Evolutionary conservation across 2,797 vertebrate species (phyloP), one percentile per base, ranked within the genome.

Genomic region (Siniperca obscura): DNA sequence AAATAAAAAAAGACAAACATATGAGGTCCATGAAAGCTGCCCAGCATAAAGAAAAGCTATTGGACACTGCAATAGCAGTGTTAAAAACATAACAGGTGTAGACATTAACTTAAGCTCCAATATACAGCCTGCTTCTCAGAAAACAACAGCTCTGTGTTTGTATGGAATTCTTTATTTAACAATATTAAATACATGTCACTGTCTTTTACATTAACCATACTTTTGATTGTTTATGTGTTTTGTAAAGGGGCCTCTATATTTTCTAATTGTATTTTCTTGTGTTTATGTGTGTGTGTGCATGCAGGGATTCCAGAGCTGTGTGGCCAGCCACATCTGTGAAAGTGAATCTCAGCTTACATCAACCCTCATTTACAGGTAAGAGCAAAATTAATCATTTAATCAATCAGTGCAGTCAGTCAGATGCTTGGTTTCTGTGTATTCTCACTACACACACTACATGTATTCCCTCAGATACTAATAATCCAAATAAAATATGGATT

Each of bases 361-460:
- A 53, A 10, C 27, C 6, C 2, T 34, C 36, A 46, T 61, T 67
- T 55, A 50, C 60, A 83, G 89, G 90, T 93, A 90, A 89, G 79
- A 79, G 14, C 53, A 70, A 50, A 52, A 53, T 42, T 0, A 59
- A n/a, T 34, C 64, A 69, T 14, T 53, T 5, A 19, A n/a, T 30
- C 21, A 34, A 7, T 40, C 17, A 73, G 13, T 76, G 25, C 9
- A 52, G 48, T 42, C 8, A 50, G 13, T 44, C 11, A 42, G 5
- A 36, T 60, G 13, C 40, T 57, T 10, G 10, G 16, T 46, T 46
- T 56, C 22, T 0, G 0, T 25, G 0, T 40, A 44, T 30, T 53
- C 22, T 68, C 3, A 25, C 21, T 22, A 21, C 6, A 50, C 46
- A 17, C 48, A 50, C 48, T 50, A 50, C 17, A 40, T 60, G 6